Percentiles rank a stretch among this genome's conserved stretches.
Evolutionary conservation across 2,888 invertebrate species (phyloP).

Genomic region (Cerastis leucographa): DNA sequence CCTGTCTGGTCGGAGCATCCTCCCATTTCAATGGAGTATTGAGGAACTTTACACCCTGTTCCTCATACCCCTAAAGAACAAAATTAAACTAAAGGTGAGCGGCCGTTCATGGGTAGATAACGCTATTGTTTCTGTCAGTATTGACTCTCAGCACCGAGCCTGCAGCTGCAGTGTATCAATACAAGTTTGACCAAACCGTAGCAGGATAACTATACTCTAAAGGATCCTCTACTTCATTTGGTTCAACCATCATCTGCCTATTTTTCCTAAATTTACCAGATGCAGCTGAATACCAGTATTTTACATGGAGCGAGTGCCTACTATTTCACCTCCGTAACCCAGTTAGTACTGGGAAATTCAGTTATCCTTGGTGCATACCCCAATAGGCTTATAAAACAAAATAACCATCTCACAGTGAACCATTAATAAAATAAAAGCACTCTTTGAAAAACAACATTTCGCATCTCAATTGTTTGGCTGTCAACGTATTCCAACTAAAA

Average conservation of each 20-base stretch:
- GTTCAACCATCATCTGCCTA: no score
- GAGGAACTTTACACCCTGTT: no score
- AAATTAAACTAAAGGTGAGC: no score
- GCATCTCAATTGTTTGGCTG: conserved; percentile 46
- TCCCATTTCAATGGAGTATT: no score
- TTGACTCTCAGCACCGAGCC: background rate
- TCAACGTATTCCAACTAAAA: conserved; percentile 57
- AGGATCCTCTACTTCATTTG: background rate
- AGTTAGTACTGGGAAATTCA: no score
- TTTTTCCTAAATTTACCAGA: no score
- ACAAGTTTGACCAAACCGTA: background rate
- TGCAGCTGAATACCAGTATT: no score
- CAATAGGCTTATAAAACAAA: background rate
- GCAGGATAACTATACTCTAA: background rate
- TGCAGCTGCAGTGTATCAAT: background rate
- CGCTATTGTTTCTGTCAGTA: background rate
- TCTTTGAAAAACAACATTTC: conserved; percentile 30
- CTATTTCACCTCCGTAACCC: no score
- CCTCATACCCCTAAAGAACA: no score
- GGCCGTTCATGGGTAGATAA: background rate
- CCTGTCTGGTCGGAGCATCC: no score
- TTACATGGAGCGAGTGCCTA: no score
- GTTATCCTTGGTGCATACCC: no score
- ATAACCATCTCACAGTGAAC: background rate
- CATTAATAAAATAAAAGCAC: conserved; percentile 41